Base-by-base conservation (phyloP, 2,888 invertebrate genomes). In the Nipponacmea schrenckii region DNA sequence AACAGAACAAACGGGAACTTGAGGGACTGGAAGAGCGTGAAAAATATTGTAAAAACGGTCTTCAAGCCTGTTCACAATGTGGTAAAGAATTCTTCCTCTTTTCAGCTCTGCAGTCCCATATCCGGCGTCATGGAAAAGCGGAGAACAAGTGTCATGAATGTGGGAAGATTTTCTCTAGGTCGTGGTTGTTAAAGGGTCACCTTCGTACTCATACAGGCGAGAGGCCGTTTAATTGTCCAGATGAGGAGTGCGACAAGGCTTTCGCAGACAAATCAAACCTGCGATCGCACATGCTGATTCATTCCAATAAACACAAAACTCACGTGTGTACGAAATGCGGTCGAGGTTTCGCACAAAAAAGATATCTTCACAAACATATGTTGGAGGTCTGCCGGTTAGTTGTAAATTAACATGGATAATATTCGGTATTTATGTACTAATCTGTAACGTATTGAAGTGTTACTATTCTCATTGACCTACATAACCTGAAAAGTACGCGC, bases 261-360 rank as follows among this genome's bases (percentile, higher is more conserved):
- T 88, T 88, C 75, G 87, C 88, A 0, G 88, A 88, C 74, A 85
- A 86, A 68, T 87, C 87, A 7, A 88, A 88, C 72, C 79, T 87
- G 46, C 78, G 88, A 8, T 88, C 87, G 1, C 88, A 88, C 75
- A 80, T 81, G 74, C 78, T 86, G 64, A 88, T 86, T 64, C 88
- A 88, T 78, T 81, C 83, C 2, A 82, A 81, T 20, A 84, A 78
- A 2, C 81, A 81, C 39, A 87, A 87, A 73, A 82, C 80, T 50
- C 85, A 81, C 73, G 71, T 80, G 10, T 88, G 88, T 70, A 74
- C 80, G 27, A 83, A 82, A 68, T 88, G 88, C 75, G 81, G 84
- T 17, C 78, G 86, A 17, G 81, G 86, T 24, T 88, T 88, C 73
- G 87, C 88, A 1, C 88, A 88, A 77, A 87, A 87, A 64, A 73